Evolutionary conservation across 1,140 invertebrate species (phyloP).

Genomic region (Habropoda laboriosa): DNA sequence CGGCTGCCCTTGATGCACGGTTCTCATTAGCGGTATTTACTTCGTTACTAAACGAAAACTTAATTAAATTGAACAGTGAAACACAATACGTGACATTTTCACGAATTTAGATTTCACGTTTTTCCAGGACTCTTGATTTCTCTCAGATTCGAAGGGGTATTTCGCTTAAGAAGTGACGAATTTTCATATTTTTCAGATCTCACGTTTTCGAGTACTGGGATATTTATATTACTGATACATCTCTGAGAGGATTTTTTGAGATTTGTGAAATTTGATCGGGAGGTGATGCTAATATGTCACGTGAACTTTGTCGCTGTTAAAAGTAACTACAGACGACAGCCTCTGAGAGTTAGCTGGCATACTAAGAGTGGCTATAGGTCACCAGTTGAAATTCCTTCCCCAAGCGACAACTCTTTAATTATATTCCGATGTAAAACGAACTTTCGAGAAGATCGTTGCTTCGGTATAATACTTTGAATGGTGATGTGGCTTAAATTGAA

Average conservation of each 20-base stretch:
- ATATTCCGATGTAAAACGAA: neutral
- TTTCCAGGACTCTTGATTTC: neutral
- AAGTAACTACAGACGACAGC: neutral
- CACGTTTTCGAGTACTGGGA: too few relatives aligned
- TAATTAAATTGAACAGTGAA: constrained; percentile 13
- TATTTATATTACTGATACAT: too few relatives aligned
- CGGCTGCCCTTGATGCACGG: constrained; percentile 18
- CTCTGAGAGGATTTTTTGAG: too few relatives aligned
- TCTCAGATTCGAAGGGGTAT: too few relatives aligned
- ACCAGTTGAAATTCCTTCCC: neutral
- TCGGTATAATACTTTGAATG: too few relatives aligned
- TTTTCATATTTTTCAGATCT: too few relatives aligned
- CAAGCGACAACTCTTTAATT: neutral
- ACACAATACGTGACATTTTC: neutral
- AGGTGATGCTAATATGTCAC: too few relatives aligned
- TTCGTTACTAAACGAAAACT: constrained; percentile 44
- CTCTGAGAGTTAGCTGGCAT: neutral
- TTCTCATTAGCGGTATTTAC: constrained; percentile 53
- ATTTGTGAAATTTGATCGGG: too few relatives aligned
- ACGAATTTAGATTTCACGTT: too few relatives aligned
- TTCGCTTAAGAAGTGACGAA: too few relatives aligned
- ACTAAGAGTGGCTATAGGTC: neutral
- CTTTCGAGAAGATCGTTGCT: neutral
- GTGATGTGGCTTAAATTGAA: too few relatives aligned
- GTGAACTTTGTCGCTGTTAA: neutral